Conservation (phyloP, 1,140 invertebrate genomes). For the Halictus rubicundus region DNA sequence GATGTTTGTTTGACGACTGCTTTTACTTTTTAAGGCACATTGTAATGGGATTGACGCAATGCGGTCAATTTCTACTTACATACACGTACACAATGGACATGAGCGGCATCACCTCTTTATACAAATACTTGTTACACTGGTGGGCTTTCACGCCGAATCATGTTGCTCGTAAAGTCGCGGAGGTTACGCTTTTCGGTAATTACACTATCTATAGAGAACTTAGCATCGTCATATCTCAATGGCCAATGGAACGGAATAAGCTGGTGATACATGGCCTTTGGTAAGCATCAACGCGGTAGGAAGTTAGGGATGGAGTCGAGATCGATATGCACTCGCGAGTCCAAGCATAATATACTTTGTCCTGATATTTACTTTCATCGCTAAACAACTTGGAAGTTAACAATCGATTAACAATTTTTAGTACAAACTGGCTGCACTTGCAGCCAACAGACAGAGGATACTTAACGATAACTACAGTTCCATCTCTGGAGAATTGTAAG, state of each 20-base stretch:
- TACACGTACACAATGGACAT: slow-evolving; percentile 87
- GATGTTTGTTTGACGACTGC: slow-evolving; percentile 11
- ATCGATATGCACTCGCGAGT: too few species aligned
- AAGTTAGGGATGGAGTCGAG: too few species aligned
- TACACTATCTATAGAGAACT: slow-evolving; percentile 83
- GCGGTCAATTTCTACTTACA: slow-evolving; percentile 94
- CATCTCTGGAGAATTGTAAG: slow-evolving; percentile 83
- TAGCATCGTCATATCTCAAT: slow-evolving; percentile 86
- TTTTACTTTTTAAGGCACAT: slow-evolving; percentile 85
- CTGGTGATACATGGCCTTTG: slow-evolving; percentile 86
- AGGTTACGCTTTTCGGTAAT: slow-evolving; percentile 86
- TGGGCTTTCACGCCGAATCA: slow-evolving; percentile 86
- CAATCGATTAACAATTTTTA: slow-evolving; percentile 39
- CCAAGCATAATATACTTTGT: too few species aligned
- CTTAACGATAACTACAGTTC: slow-evolving; percentile 82
- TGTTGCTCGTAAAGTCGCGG: slow-evolving; percentile 84
- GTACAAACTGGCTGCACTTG: slow-evolving; percentile 71
- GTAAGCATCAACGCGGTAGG: slow-evolving; percentile 71
- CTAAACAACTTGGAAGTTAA: slow-evolving; percentile 10
- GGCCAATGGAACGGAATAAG: slow-evolving; percentile 85
- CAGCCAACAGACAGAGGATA: slow-evolving; percentile 81
- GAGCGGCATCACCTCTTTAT: slow-evolving; percentile 74
- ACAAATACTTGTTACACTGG: slow-evolving; percentile 86
- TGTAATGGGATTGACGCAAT: slow-evolving; percentile 95
- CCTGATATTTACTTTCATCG: too few species aligned